phyloP scores from a whole-genome alignment of 2,888 invertebrate genomes.

The Chouioia cunea region DNA sequence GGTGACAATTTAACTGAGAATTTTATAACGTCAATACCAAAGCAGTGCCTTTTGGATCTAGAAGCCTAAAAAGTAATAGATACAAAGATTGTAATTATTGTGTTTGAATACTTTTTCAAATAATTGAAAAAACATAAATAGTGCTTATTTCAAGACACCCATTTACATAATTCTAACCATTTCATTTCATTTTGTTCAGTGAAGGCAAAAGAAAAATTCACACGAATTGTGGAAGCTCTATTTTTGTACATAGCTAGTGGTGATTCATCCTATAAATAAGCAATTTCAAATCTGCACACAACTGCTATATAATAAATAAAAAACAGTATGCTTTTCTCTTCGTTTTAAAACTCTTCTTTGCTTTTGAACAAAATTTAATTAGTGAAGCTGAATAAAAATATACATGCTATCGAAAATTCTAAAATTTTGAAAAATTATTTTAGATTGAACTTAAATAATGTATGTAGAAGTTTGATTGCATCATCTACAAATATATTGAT shows the following conservation, averaged over 20 bases:
- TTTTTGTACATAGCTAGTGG: constrained; percentile 32
- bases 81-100: background rate
- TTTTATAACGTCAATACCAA: constrained; percentile 49
- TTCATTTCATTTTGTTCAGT: constrained; percentile 30
- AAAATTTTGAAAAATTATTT: constrained; percentile 5
- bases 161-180: constrained; percentile 29
- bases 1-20: constrained; percentile 35
- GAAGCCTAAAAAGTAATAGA: constrained; percentile 53
- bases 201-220: constrained; percentile 26
- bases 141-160: background rate
- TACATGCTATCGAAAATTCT: background rate
- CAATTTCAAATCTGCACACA: constrained; percentile 14
- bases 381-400: background rate
- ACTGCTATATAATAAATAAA: background rate
- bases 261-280: constrained; percentile 39
- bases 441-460: background rate
- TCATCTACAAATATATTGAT: background rate
- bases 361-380: constrained; percentile 1
- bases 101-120: constrained; percentile 1
- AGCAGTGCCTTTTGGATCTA: constrained; percentile 56
- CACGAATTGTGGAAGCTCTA: constrained; percentile 17
- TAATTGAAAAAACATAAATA: constrained; percentile 1
- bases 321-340: background rate
- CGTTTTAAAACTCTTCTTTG: constrained; percentile 8
- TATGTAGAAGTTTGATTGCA: background rate